Percentiles rank a stretch among this genome's conserved stretches.
Evolutionary conservation across 2,888 invertebrate species (phyloP).

Genomic region (Oeneis ivallda): DNA sequence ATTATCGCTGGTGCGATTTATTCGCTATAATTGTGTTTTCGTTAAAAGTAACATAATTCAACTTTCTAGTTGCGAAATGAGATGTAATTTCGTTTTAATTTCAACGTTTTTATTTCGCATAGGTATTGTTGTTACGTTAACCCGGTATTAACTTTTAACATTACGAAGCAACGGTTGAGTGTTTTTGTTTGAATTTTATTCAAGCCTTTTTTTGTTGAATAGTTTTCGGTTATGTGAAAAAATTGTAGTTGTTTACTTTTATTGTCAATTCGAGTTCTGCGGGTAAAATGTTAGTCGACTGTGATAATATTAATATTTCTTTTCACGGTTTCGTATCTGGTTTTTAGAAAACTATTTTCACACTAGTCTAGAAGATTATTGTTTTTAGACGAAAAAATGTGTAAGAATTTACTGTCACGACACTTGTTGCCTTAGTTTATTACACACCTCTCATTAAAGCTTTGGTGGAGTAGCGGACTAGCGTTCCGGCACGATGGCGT

Average conservation of each 20-base stretch:
- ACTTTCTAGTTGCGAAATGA: not conserved
- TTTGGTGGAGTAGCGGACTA: too few relatives aligned
- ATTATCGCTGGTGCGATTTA: not conserved
- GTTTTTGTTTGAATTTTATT: not conserved
- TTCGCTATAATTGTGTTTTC: not conserved
- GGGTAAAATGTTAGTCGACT: not conserved
- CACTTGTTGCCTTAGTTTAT: too few relatives aligned
- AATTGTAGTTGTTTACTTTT: not conserved
- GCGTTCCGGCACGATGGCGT: too few relatives aligned
- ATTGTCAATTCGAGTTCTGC: not conserved
- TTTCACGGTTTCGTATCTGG: not conserved
- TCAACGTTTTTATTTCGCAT: not conserved
- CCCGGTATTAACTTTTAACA: not conserved
- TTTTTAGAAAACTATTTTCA: too few relatives aligned
- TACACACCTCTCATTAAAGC: too few relatives aligned
- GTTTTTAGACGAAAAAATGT: too few relatives aligned
- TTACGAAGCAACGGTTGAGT: not conserved
- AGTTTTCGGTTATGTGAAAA: slow-evolving; percentile 1
- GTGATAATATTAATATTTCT: not conserved
- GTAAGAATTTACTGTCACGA: too few relatives aligned
- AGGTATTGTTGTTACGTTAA: not conserved
- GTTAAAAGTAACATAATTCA: not conserved
- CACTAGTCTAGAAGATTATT: too few relatives aligned
- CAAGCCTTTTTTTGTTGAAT: slow-evolving; percentile 3
- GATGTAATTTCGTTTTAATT: not conserved